Evolutionary conservation across 2,797 vertebrate species (phyloP), one percentile per base, ranked within the genome.

Genomic region (Aviceda leuphotes): DNA sequence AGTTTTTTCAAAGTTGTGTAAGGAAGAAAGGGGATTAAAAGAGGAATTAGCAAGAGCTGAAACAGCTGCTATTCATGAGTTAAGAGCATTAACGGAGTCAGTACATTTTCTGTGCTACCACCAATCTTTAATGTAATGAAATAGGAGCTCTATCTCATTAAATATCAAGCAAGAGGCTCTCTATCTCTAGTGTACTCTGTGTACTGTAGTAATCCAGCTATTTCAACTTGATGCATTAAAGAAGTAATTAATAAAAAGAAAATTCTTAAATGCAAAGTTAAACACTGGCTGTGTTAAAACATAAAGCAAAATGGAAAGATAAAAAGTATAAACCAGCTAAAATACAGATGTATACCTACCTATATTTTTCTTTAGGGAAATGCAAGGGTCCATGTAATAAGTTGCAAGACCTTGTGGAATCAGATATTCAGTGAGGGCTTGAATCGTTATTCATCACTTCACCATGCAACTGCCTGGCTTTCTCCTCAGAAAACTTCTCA

Each of bases 11-110:
- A 82, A 88, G 66, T 79, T 91, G 44, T 61, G 22, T 77, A 71
- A 90, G 70, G 86, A 89, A 79, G 72, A 87, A 74, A 90, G 22
- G 8, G 62, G 70, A 96, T 97, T 96, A 93, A 95, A 96, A 89
- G 54, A 89, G 62, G 93, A 96, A 84, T 94, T 91, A 92, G 24
- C 6, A 43, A 93, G 68, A 91, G 82, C 86, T 92, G 79, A 83
- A 95, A 80, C 62, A 92, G 63, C 66, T 96, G 82, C 76, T 94
- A 39, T 88, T 93, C 63, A 44, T 46, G 37, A 88, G 79, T 94
- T 95, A 93, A 92, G 93, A 92, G 78, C 37, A 87, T 94, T 96
- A 96, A 73, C 24, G 52, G 82, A 90, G 58, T 84, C 84, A 89
- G 50, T 87, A 65, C 19, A 35, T 95, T 56, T 73, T 86, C 74